Evolutionary conservation across 2,113 vertebrate species (phyloP).

Genomic region (Acrocephalus kingi): DNA sequence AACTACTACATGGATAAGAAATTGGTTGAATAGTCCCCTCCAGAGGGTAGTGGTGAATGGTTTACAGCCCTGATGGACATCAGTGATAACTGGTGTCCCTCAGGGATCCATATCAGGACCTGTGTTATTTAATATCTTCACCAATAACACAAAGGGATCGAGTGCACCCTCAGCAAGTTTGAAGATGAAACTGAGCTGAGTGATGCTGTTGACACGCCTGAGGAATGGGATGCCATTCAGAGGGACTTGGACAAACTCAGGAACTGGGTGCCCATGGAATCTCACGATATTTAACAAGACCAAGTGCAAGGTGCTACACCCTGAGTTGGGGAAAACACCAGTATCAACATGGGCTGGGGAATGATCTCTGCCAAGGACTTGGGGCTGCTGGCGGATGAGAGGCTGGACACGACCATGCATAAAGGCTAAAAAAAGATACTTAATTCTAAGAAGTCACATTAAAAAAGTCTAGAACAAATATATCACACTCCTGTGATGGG

Average conservation of each 20-base stretch:
- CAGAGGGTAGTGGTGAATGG: background rate
- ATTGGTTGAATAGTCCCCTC: no score
- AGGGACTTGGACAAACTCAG: background rate
- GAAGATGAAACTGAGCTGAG: background rate
- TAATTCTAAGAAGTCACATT: background rate
- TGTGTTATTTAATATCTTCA: background rate
- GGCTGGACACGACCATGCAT: background rate
- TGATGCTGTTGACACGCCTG: background rate
- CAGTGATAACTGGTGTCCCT: background rate
- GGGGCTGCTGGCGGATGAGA: background rate
- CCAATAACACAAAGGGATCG: rapidly evolving
- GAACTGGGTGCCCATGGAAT: background rate
- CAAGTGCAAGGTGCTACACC: background rate
- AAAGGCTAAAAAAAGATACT: background rate
- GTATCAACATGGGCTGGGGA: background rate
- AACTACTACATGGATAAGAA: background rate
- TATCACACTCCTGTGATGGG: background rate
- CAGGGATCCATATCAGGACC: rapidly evolving
- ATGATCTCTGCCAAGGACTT: background rate
- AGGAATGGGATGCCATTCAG: background rate
- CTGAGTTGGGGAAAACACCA: background rate
- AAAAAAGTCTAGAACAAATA: background rate
- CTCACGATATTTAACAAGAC: background rate
- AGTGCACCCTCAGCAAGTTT: background rate
- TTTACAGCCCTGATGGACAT: background rate